Conservation (phyloP, 1,140 invertebrate genomes). For the Drosophila oshimai region DNA sequence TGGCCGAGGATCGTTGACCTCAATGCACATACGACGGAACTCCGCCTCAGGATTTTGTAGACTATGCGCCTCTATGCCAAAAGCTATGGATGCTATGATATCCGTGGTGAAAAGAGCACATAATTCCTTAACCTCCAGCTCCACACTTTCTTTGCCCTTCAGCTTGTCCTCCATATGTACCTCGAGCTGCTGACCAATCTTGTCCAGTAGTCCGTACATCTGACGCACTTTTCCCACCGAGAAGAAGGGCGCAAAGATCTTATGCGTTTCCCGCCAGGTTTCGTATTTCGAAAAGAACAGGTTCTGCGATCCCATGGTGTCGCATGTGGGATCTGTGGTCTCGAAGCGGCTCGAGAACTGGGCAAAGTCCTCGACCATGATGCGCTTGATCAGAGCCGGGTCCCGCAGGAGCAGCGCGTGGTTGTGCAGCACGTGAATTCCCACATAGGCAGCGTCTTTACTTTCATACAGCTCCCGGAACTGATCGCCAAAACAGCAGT, state of each 20-base stretch:
- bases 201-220: conserved; percentile 61
- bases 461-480: conserved; percentile 50
- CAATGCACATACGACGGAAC: conserved; percentile 81
- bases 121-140: conserved; percentile 64
- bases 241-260: conserved; percentile 69
- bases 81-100: conserved; percentile 85
- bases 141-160: neutral
- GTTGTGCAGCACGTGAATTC: conserved; percentile 82
- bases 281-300: conserved; percentile 70
- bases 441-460: conserved; percentile 56
- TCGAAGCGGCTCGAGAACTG: conserved; percentile 70
- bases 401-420: conserved; percentile 84
- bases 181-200: conserved; percentile 62
- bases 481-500: conserved; percentile 63
- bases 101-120: conserved; percentile 83
- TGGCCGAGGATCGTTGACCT: conserved; percentile 81
- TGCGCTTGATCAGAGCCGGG: conserved; percentile 83
- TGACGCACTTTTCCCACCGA: conserved; percentile 59
- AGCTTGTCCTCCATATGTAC: conserved; percentile 41
- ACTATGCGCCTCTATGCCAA: conserved; percentile 85
- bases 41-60: conserved; percentile 83
- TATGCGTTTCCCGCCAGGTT: conserved; percentile 64
- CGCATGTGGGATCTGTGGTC: conserved; percentile 52
- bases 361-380: conserved; percentile 83
- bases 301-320: conserved; percentile 67